Evolutionary conservation across 2,113 vertebrate species (phyloP), one percentile per base, ranked within the genome.

Genomic region (Chiloscyllium plagiosum): DNA sequence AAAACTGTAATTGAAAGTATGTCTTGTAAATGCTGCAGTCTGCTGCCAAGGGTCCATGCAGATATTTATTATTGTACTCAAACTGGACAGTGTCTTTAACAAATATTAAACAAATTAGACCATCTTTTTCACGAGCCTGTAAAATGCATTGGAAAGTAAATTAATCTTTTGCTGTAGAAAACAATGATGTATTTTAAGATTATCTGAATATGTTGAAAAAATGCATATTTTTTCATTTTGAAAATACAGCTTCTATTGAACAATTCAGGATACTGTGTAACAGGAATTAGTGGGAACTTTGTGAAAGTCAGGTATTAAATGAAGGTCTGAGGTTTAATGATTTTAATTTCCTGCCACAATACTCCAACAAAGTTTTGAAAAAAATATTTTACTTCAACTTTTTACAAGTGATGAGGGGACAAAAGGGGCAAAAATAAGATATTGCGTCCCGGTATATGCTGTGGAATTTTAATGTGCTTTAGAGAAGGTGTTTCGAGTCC

Each of bases 391-490:
- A 97, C 97, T 98, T 98, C 98, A 98, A 98, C 98, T 98, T 98
- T 98, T 98, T 98, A 98, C 98, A 98, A 98, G 97, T 97, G 97
- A 97, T 97, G 97, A 98, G 97, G 96, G 96, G 96, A 61, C 7
- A 96, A 96, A 96, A 96, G 52, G 26, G 69, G 69, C 96, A 97
- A 96, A 97, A 96, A 95, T 96, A 96, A 96, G 97, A 97, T 96
- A 97, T 96, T 96, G 96, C 97, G 96, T 96, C 97, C 97, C 97
- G 97, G 96, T 97, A 97, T 97, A 96, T 20, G 68, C 96, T 96
- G 96, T 96, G 96, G 97, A 96, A 97, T 97, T 97, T 97, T 97
- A 96, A 96, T 96, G 96, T 96, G 96, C 97, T 96, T 96, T 97
- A 97, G 97, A 96, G 97, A 97, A 97, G 97, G 97, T 97, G 97